These are phyloP conservation scores for Dendrolimus houi DNA, from an alignment of 2,888 invertebrate species.

Conservation along the genomic window DNA sequence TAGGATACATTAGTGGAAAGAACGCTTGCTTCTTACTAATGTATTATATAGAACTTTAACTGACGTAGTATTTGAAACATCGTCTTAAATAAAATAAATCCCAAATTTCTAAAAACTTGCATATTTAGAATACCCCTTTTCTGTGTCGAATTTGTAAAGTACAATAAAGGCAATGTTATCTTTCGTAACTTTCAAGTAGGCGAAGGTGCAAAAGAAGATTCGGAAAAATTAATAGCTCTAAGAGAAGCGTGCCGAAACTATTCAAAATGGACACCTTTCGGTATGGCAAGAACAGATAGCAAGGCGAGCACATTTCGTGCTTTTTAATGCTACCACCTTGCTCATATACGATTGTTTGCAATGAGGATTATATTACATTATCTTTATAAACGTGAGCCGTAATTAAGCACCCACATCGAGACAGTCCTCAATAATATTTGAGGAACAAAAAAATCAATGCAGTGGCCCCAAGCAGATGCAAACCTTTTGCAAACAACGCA, in stretches of 20 bases:
- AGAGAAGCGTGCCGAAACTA: slow-evolving; percentile 63
- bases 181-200: slow-evolving; percentile 22
- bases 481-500: slow-evolving; percentile 54
- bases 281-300: slow-evolving; percentile 35
- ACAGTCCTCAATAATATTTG: slow-evolving; percentile 40
- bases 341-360: slow-evolving; percentile 58
- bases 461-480: slow-evolving; percentile 58
- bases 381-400: slow-evolving; percentile 63
- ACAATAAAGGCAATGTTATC: slow-evolving; percentile 14
- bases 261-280: slow-evolving; percentile 33
- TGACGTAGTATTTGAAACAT: no score
- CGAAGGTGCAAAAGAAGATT: slow-evolving; percentile 35
- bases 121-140: slow-evolving; percentile 50
- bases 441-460: slow-evolving; percentile 41
- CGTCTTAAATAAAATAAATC: no score
- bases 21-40: no score
- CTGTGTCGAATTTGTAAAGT: slow-evolving; percentile 26
- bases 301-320: slow-evolving; percentile 42
- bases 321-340: slow-evolving; percentile 52
- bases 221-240: slow-evolving; percentile 17
- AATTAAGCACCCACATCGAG: slow-evolving; percentile 73
- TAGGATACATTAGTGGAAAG: no score
- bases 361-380: slow-evolving; percentile 70
- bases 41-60: no score
- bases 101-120: not conserved